These are phyloP conservation scores for Amyelois transitella DNA, from an alignment of 1,140 invertebrate species.

Conservation along the genomic window DNA sequence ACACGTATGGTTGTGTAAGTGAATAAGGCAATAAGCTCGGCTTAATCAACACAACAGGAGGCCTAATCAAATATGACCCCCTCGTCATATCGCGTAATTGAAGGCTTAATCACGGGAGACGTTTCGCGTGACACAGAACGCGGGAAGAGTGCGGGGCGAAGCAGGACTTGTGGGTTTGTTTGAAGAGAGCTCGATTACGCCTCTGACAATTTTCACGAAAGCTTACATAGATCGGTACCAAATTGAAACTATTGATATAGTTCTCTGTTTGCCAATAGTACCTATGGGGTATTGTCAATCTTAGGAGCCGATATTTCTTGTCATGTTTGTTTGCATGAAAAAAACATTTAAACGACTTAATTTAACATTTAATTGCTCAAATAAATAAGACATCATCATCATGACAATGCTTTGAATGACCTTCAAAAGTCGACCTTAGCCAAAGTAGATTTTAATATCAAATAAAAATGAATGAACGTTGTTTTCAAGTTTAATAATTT, in stretches of 20 bases:
- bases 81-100: conserved; percentile 69
- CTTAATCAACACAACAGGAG: conserved; percentile 70
- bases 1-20: conserved; percentile 41
- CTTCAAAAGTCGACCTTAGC: too few species aligned
- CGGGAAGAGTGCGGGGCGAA: conserved; percentile 22
- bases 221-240: conserved; percentile 1
- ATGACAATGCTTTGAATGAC: too few species aligned
- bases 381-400: too few species aligned
- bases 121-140: conserved; percentile 9
- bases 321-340: not conserved
- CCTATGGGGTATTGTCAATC: conserved; percentile 1
- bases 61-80: conserved; percentile 71
- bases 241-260: conserved; percentile 5
- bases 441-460: too few species aligned
- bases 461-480: too few species aligned
- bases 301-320: not conserved
- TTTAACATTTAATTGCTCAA: too few species aligned
- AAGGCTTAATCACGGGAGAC: conserved; percentile 58
- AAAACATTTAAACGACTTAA: too few species aligned
- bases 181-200: conserved; percentile 51
- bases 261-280: conserved; percentile 4
- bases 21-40: conserved; percentile 67
- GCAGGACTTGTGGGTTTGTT: conserved; percentile 33
- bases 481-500: too few species aligned
- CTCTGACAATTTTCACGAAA: conserved; percentile 32